Evolutionary conservation across 1,140 invertebrate species (phyloP).

Genomic region (Anoplophora glabripennis): DNA sequence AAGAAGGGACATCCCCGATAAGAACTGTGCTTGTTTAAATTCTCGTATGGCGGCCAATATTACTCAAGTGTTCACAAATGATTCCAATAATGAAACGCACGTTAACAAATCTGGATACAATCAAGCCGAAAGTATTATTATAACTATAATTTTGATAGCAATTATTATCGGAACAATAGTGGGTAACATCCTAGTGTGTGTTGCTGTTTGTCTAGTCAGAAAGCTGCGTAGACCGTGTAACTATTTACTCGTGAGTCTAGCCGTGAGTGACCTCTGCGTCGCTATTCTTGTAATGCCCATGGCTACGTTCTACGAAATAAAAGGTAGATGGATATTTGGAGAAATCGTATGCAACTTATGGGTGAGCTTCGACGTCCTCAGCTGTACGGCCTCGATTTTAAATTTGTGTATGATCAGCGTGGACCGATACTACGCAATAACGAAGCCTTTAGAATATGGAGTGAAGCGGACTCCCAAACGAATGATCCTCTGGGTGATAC

Average conservation of each 20-base stretch:
- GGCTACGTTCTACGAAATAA: conserved; percentile 78
- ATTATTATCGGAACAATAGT: conserved; percentile 80
- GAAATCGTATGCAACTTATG: conserved; percentile 79
- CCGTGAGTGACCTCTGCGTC: conserved; percentile 83
- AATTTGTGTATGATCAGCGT: conserved; percentile 91
- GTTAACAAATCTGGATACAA: conserved; percentile 42
- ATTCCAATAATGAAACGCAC: conserved; percentile 15
- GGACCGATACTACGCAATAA: conserved; percentile 87
- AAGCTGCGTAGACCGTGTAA: conserved; percentile 83
- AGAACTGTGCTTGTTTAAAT: neutral
- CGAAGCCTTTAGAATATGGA: conserved; percentile 85
- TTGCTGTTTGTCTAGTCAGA: conserved; percentile 80
- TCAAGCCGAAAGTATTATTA: conserved; percentile 61
- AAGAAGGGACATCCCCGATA: too few relatives aligned
- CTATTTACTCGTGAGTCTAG: conserved; percentile 86
- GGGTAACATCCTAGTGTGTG: conserved; percentile 85
- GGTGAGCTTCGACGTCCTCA: conserved; percentile 81
- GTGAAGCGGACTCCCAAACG: conserved; percentile 80
- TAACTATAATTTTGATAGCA: conserved; percentile 68
- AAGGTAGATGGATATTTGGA: conserved; percentile 82
- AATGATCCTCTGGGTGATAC: conserved; percentile 78
- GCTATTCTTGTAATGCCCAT: conserved; percentile 82
- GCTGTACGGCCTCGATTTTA: conserved; percentile 84
- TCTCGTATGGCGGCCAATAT: conserved; percentile 37
- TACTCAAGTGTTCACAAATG: conserved; percentile 23